These are phyloP conservation scores for Furcifer pardalis DNA, from an alignment of 2,797 vertebrate species.

Conservation along the genomic window DNA sequence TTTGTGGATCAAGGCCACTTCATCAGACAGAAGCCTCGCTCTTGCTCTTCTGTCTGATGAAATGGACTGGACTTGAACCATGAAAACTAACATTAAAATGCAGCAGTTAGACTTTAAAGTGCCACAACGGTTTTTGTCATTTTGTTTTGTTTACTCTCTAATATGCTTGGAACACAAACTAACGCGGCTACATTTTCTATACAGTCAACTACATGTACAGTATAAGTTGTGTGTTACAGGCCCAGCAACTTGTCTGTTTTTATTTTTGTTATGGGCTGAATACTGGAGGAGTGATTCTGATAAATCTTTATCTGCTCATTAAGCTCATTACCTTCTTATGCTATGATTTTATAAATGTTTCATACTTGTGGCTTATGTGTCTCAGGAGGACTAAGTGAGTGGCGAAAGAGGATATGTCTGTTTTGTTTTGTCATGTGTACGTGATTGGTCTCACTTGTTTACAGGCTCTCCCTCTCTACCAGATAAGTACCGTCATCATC, in stretches of 20 bases:
- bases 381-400: constrained; percentile 37
- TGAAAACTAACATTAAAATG: too few relatives aligned
- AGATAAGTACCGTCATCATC: constrained; percentile 95
- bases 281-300: constrained; percentile 26
- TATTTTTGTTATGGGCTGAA: constrained; percentile 4
- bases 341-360: constrained; percentile 57
- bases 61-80: too few relatives aligned
- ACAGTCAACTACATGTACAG: constrained; percentile 12
- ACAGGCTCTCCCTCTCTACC: constrained; percentile 96
- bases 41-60: too few relatives aligned
- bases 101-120: too few relatives aligned
- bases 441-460: constrained; percentile 83
- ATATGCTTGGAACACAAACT: too few relatives aligned
- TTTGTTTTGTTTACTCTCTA: too few relatives aligned
- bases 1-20: too few relatives aligned
- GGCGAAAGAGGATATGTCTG: constrained; percentile 61
- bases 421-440: constrained; percentile 78
- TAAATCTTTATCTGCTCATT: constrained; percentile 44
- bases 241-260: background rate
- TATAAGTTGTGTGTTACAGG: background rate
- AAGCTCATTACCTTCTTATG: constrained; percentile 49
- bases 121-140: too few relatives aligned
- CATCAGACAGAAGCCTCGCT: too few relatives aligned
- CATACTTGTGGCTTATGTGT: constrained; percentile 27
- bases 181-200: too few relatives aligned